Conservation (phyloP, 2,113 vertebrate species). For the Poeciliopsis occidentalis region DNA sequence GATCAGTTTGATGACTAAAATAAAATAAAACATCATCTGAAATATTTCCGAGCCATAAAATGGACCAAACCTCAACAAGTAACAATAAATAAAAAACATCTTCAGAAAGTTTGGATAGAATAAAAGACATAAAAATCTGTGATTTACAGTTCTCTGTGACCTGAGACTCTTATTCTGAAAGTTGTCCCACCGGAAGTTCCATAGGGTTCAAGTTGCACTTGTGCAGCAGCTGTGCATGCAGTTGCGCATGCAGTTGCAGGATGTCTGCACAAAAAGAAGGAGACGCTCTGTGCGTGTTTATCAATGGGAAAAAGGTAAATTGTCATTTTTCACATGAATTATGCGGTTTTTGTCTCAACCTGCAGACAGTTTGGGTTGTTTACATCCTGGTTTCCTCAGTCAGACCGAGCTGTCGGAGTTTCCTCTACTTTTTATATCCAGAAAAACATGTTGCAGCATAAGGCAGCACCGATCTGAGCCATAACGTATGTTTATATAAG, state of each 20-base stretch:
- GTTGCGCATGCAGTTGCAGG: not conserved
- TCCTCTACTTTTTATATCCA: no score
- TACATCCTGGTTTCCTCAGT: not conserved
- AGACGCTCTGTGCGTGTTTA: conserved; percentile 51
- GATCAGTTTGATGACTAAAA: no score
- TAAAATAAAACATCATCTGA: no score
- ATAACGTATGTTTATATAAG: no score
- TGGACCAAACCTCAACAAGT: not conserved
- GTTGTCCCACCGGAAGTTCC: not conserved
- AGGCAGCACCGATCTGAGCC: not conserved
- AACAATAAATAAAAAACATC: not conserved
- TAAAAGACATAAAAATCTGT: not conserved
- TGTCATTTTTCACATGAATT: rapidly evolving
- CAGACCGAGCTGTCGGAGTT: no score
- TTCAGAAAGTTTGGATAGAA: not conserved
- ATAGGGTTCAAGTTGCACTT: not conserved
- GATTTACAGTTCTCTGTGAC: not conserved
- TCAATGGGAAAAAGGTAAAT: conserved; percentile 63
- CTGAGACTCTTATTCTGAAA: conserved; percentile 38
- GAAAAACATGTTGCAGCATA: no score
- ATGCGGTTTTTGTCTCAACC: not conserved
- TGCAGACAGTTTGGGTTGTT: not conserved
- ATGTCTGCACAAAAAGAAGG: conserved; percentile 25
- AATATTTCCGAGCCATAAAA: no score
- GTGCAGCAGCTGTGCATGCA: no score